Evolutionary conservation across 1,140 invertebrate genomes (phyloP).

Genomic region (Riptortus pedestris): DNA sequence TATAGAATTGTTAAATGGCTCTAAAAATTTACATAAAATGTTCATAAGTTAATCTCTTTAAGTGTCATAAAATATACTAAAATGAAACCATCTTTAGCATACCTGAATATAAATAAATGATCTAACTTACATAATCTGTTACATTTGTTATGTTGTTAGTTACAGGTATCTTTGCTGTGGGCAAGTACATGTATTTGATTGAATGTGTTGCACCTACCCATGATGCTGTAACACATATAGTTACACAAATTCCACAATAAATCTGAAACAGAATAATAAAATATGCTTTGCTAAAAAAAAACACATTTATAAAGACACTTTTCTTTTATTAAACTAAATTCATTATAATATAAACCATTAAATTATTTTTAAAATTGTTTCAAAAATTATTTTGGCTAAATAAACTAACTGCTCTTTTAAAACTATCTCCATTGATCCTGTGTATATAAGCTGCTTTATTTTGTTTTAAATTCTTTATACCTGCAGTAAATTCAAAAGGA

Average conservation of each 20-base stretch:
- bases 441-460: too few relatives aligned
- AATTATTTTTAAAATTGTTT: too few relatives aligned
- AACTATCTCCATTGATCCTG: too few relatives aligned
- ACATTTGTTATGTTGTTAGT: neutral
- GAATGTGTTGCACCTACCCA: slow-evolving; percentile 83
- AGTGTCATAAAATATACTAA: neutral
- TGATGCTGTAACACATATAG: slow-evolving; percentile 67
- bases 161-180: neutral
- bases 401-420: too few relatives aligned
- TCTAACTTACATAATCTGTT: slow-evolving; percentile 2
- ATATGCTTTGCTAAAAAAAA: too few relatives aligned
- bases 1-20: too few relatives aligned
- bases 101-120: neutral
- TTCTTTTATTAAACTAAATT: too few relatives aligned
- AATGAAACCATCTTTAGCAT: neutral
- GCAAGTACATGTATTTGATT: slow-evolving; percentile 68
- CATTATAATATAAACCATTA: too few relatives aligned
- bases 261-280: slow-evolving; percentile 49
- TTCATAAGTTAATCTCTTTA: neutral
- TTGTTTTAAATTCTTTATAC: too few relatives aligned
- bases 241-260: slow-evolving; percentile 76
- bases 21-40: neutral
- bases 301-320: too few relatives aligned
- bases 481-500: too few relatives aligned
- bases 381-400: too few relatives aligned